These are phyloP conservation scores for Elysia crispata DNA, from an alignment of 2,888 invertebrate species.

Conservation along the genomic window DNA sequence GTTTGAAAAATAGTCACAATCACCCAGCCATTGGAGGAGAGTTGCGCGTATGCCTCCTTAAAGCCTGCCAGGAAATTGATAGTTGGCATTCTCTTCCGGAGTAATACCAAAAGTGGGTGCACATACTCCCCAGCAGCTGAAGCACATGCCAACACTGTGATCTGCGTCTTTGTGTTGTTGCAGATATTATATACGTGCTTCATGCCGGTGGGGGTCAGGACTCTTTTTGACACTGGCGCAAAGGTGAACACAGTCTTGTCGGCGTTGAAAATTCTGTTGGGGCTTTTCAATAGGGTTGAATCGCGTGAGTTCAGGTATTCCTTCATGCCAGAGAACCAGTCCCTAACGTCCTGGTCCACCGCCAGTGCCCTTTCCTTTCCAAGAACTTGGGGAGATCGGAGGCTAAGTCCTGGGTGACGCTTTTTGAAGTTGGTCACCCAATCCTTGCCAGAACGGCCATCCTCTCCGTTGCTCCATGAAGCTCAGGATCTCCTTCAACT, in stretches of 20 bases:
- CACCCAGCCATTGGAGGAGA: slow-evolving; percentile 24
- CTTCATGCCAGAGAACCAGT: slow-evolving; percentile 30
- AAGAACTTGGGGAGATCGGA: slow-evolving; percentile 6
- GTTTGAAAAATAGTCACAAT: slow-evolving; percentile 11
- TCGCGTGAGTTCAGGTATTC: background rate
- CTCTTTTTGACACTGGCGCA: background rate
- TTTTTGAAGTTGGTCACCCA: slow-evolving; percentile 24
- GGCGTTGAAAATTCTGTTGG: slow-evolving; percentile 35
- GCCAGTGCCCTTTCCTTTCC: slow-evolving; percentile 31
- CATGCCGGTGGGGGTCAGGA: slow-evolving; percentile 9
- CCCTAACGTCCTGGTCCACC: background rate
- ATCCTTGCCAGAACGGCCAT: background rate
- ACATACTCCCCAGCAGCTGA: slow-evolving; percentile 24
- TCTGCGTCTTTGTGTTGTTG: slow-evolving; percentile 20
- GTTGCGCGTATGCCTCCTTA: slow-evolving; percentile 5
- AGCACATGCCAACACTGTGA: slow-evolving; percentile 34
- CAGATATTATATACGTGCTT: slow-evolving; percentile 34
- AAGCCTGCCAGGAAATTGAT: background rate
- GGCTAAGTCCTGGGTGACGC: slow-evolving; percentile 28
- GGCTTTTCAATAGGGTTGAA: slow-evolving; percentile 22
- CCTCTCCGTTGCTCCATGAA: too few species aligned
- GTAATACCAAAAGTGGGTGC: slow-evolving; percentile 33
- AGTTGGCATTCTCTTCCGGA: slow-evolving; percentile 10
- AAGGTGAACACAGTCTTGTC: slow-evolving; percentile 35
- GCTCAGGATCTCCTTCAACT: slow-evolving; percentile 3